Evolutionary conservation across 2,888 invertebrate genomes (phyloP).

Genomic region (Meiosimyza decipiens): DNA sequence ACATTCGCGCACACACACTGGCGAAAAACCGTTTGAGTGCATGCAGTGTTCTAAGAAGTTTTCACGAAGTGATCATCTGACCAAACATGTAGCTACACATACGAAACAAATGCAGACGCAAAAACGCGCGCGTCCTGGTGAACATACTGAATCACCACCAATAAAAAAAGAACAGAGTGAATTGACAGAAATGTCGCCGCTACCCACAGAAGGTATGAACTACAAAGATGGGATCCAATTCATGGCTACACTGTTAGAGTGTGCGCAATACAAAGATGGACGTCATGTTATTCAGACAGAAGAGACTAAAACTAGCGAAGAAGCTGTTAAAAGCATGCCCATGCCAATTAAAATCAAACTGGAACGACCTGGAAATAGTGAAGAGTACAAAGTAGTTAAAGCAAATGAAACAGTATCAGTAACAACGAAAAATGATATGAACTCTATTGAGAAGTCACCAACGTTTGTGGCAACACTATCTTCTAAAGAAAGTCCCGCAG

Average conservation of each 20-base stretch:
- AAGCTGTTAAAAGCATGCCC: constrained; percentile 33
- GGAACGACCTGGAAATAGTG: constrained; percentile 52
- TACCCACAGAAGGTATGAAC: constrained; percentile 28
- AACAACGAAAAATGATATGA: background rate
- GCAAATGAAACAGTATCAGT: background rate
- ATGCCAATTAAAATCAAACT: constrained; percentile 54
- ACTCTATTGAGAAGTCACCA: background rate
- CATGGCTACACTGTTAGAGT: constrained; percentile 46
- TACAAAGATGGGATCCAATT: constrained; percentile 52
- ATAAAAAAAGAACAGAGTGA: background rate
- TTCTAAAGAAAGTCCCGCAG: background rate
- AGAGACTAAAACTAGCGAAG: constrained; percentile 25
- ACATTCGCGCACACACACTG: constrained; percentile 61
- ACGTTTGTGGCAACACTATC: background rate
- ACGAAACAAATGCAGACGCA: constrained; percentile 52
- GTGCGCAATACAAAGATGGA: constrained; percentile 24
- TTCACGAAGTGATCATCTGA: constrained; percentile 62
- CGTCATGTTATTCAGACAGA: constrained; percentile 29
- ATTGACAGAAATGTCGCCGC: constrained; percentile 16
- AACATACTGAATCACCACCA: constrained; percentile 1
- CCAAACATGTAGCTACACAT: constrained; percentile 62
- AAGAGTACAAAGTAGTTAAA: constrained; percentile 51
- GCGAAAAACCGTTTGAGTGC: constrained; percentile 63
- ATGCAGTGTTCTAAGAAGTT: constrained; percentile 61
- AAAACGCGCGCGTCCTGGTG: constrained; percentile 40